Evolutionary conservation across 2,888 invertebrate species (phyloP).

Genomic region (Heliconius sara): DNA sequence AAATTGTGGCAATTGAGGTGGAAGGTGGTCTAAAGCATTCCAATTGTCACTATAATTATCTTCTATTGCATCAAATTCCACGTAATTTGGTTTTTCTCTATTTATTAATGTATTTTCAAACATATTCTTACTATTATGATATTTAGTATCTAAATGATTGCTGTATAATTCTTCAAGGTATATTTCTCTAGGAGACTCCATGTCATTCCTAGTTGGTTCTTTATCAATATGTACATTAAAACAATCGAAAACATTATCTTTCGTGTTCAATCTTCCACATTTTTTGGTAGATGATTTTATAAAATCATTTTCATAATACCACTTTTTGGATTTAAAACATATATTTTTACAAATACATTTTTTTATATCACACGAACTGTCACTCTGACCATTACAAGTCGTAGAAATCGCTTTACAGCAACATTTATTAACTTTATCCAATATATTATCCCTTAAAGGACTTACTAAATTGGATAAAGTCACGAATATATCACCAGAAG

Average conservation of each 20-base stretch:
- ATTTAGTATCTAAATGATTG: not conserved
- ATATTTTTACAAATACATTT: slow-evolving; percentile 58
- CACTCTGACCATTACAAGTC: slow-evolving; percentile 53
- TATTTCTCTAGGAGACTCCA: not conserved
- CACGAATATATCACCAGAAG: slow-evolving; percentile 64
- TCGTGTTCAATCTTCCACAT: not conserved
- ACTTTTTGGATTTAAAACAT: slow-evolving; percentile 44
- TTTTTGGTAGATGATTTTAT: slow-evolving; percentile 11
- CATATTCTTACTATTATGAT: not conserved
- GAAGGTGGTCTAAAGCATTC: slow-evolving; percentile 62
- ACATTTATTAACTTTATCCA: slow-evolving; percentile 45
- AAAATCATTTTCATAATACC: slow-evolving; percentile 32
- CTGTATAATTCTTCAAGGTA: slow-evolving; percentile 2
- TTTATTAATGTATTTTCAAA: not conserved
- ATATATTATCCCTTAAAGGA: not conserved
- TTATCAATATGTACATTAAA: not conserved
- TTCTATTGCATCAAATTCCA: slow-evolving; percentile 8
- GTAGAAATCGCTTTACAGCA: slow-evolving; percentile 58
- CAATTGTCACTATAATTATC: slow-evolving; percentile 42
- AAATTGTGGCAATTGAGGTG: slow-evolving; percentile 68
- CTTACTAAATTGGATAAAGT: slow-evolving; percentile 51
- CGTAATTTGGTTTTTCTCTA: not conserved
- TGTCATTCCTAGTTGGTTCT: slow-evolving; percentile 19
- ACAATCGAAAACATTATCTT: slow-evolving; percentile 10
- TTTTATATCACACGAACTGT: slow-evolving; percentile 52